Evolutionary conservation across 2,797 vertebrate species (phyloP), one percentile per base, ranked within the genome.

Genomic region (Hyperoplus lanceolatus): DNA sequence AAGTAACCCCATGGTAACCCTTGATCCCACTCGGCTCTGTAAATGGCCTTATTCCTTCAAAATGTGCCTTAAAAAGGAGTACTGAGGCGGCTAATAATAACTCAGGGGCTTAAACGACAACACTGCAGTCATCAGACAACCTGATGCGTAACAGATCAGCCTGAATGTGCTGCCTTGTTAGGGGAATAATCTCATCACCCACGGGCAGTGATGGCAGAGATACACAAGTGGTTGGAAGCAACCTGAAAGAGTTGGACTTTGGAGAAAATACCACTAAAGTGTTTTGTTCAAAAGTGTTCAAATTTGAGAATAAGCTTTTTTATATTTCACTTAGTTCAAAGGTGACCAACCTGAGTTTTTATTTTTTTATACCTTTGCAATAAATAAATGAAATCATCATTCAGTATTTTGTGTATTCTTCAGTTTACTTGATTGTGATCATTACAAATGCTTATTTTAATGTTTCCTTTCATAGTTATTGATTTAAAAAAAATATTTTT

Each of bases 41-140:
- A 91, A 89, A 93, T 81, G 88, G 90, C 80, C 80, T 82, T 78
- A 88, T 91, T 94, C 81, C 77, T 78, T 10, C 77, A 66, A 69
- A 89, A 64, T 79, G 86, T 90, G 91, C 85, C 94, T 95, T 93
- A 93, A 94, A 95, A 95, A 95, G 95, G 94, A 91, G 87, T 83
- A 86, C 70, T 36, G 79, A 87, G 73, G 80, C 74, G 46, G 83
- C 93, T 94, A 94, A 95, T 85, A 94, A 94, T 95, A 95, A 84
- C 91, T 73, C 69, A 11, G 73, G 61, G 72, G 87, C 87, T 87
- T 91, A 87, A 89, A 92, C 80, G 75, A 89, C 90, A 92, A 79
- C 91, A 89, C 73, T 61, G 82, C 77, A 93, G 87, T 92, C 90
- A 90, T 91, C 90, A 70, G 90, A 86, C 81, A 68, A 82, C 86